A percentile compares a stretch with the other conserved stretches of the same genome.
These are phyloP conservation scores for Tachypleus tridentatus DNA, from an alignment of 1,140 invertebrate genomes.

Conservation along the genomic window DNA sequence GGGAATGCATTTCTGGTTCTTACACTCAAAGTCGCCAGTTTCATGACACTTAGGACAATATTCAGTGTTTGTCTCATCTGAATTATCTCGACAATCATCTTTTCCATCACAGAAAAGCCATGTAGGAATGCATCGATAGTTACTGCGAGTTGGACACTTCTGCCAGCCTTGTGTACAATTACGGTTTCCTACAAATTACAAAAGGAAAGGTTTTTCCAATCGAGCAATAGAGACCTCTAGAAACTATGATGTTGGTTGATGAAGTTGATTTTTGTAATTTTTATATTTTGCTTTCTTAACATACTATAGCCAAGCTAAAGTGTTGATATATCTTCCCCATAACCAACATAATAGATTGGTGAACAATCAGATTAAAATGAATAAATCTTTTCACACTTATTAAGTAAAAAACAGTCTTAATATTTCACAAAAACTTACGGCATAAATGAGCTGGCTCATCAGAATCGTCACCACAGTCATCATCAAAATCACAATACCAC, in stretches of 20 bases:
- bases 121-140: conserved; percentile 86
- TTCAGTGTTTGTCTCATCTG: conserved; percentile 55
- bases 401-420: background rate
- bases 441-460: conserved; percentile 89
- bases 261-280: too few relatives aligned
- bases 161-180: conserved; percentile 88
- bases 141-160: conserved; percentile 71
- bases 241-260: too few relatives aligned
- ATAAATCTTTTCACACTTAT: background rate
- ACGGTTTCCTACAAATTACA: conserved; percentile 41
- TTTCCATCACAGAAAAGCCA: conserved; percentile 93
- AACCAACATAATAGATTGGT: background rate
- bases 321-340: background rate
- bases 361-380: background rate
- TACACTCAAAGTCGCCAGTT: conserved; percentile 82
- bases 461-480: conserved; percentile 77
- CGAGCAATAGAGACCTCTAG: too few relatives aligned
- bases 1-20: conserved; percentile 84
- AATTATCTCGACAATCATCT: conserved; percentile 63
- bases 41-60: conserved; percentile 71
- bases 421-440: conserved; percentile 32
- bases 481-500: conserved; percentile 92
- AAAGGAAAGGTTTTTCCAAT: background rate
- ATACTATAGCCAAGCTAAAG: background rate
- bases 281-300: too few relatives aligned